Evolutionary conservation across 2,888 invertebrate species (phyloP).

Genomic region (Caenorhabditis angaria): DNA sequence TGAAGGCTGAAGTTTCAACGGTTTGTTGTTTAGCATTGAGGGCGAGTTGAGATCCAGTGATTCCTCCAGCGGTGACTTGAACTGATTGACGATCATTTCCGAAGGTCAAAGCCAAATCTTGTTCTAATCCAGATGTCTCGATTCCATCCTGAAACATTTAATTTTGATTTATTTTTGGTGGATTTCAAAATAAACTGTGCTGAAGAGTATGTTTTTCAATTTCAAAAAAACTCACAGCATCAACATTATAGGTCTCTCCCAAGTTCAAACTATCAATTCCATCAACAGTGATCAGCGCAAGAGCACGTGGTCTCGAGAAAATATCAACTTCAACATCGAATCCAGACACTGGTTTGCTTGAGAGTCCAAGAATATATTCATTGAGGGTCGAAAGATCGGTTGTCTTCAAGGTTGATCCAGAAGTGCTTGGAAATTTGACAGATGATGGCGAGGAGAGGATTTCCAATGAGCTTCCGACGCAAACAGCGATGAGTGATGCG

Average conservation of each 20-base stretch:
- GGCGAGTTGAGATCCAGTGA: conserved; percentile 48
- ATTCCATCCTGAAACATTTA: conserved; percentile 26
- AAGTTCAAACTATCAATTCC: conserved; percentile 35
- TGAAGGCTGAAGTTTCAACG: conserved; percentile 38
- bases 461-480: conserved; percentile 34
- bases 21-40: conserved; percentile 34
- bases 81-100: conserved; percentile 49
- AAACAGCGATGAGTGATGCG: conserved; percentile 29
- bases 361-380: conserved; percentile 48
- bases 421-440: conserved; percentile 39
- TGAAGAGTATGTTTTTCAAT: too few relatives aligned
- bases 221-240: conserved; percentile 15
- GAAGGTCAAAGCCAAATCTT: conserved; percentile 43
- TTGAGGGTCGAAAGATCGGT: conserved; percentile 44
- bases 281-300: conserved; percentile 41
- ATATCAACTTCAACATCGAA: conserved; percentile 42
- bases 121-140: conserved; percentile 39
- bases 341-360: conserved; percentile 41
- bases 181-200: too few relatives aligned
- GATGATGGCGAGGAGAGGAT: conserved; percentile 42
- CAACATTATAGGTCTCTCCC: conserved; percentile 32
- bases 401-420: conserved; percentile 30
- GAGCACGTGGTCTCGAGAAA: conserved; percentile 50
- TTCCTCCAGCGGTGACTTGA: conserved; percentile 39
- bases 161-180: not conserved